A percentile compares a stretch with the other conserved stretches of the same genome.
Evolutionary conservation across 1,140 invertebrate species (phyloP).

Genomic region (Drosophila kepulauana): DNA sequence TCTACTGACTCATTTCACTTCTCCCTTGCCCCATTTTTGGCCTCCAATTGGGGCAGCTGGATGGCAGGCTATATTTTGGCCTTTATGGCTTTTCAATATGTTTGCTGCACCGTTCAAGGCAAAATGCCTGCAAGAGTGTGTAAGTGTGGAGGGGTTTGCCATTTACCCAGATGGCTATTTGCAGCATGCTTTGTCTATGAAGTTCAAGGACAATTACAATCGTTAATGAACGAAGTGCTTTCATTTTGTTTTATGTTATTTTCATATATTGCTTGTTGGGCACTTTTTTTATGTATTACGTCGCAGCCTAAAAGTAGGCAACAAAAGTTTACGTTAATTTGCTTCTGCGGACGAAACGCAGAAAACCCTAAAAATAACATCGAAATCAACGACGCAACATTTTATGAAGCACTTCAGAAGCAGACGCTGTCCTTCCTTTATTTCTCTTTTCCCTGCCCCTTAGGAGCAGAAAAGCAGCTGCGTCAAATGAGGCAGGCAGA

Average conservation of each 20-base stretch:
- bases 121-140: slow-evolving; percentile 1
- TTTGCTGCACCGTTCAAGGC: slow-evolving; percentile 41
- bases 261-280: background rate
- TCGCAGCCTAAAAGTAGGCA: slow-evolving; percentile 41
- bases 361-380: slow-evolving; percentile 44
- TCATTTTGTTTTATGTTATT: slow-evolving; percentile 23
- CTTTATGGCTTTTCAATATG: slow-evolving; percentile 48
- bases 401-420: slow-evolving; percentile 27
- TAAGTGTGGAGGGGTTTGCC: slow-evolving; percentile 16
- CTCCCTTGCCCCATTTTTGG: background rate
- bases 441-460: background rate
- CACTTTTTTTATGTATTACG: slow-evolving; percentile 11
- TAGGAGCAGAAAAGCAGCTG: background rate
- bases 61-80: slow-evolving; percentile 10
- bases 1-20: slow-evolving; percentile 6
- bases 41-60: no score
- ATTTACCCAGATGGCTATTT: slow-evolving; percentile 26
- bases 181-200: slow-evolving; percentile 15
- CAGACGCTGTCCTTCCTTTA: slow-evolving; percentile 19
- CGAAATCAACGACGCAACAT: slow-evolving; percentile 44
- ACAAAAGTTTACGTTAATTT: slow-evolving; percentile 24
- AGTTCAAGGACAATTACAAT: slow-evolving; percentile 52
- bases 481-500: background rate
- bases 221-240: slow-evolving; percentile 26
- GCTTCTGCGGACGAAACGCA: slow-evolving; percentile 26